Evolutionary conservation across 2,113 vertebrate genomes (phyloP).

Genomic region (Glareola pratincola): DNA sequence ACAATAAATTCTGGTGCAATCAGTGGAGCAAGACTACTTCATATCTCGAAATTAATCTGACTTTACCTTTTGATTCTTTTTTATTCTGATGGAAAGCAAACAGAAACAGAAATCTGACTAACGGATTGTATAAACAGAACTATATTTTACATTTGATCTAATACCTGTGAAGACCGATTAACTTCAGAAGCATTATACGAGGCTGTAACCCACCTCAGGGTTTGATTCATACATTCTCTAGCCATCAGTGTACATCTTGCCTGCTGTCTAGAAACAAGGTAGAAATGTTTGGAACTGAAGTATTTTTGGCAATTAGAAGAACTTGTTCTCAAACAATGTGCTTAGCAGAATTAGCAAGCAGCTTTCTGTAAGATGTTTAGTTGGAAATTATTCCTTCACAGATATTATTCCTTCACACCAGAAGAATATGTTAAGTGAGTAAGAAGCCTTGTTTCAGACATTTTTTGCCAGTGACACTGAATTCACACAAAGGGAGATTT

Average conservation of each 20-base stretch:
- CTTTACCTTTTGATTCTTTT: neutral
- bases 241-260: neutral
- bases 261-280: neutral
- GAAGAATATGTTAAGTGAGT: neutral
- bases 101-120: neutral
- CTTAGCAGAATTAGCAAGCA: slow-evolving; percentile 5
- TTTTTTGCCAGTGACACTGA: neutral
- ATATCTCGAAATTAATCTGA: neutral
- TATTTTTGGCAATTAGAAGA: slow-evolving; percentile 1
- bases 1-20: neutral
- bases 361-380: slow-evolving; percentile 3
- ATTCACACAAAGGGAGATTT: neutral
- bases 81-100: slow-evolving; percentile 34
- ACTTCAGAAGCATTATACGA: neutral
- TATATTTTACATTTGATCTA: neutral
- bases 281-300: neutral
- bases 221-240: neutral
- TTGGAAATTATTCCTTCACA: slow-evolving; percentile 27
- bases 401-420: slow-evolving; percentile 6
- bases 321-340: neutral
- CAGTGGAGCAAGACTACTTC: neutral
- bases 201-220: neutral
- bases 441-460: neutral
- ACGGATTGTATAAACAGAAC: neutral
- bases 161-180: neutral